Base-by-base conservation (phyloP, 2,797 vertebrate species). In the Centroberyx gerrardi region DNA sequence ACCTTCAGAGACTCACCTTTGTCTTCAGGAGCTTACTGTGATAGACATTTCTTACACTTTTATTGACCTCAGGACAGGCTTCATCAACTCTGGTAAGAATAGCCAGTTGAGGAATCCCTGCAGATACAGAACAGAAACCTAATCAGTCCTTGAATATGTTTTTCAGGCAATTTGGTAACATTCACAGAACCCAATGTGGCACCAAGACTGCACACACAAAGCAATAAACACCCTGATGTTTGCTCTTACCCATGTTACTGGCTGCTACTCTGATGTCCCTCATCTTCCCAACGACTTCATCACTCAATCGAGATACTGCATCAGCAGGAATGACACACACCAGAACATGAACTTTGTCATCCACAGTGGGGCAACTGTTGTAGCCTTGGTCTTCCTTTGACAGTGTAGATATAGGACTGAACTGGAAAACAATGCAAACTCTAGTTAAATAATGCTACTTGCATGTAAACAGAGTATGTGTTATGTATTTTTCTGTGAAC, bases 11-110 rank as follows among this genome's bases (percentile, higher is more conserved):
- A 22, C n/a, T 0, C 8, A 90, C 91, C 85, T 69, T 17, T 48
- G 85, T 8, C 67, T 86, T 74, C 49, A 85, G 44, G 29, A 28
- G 14, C 14, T 12, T 74, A 54, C 76, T 87, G 22, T 1, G 72
- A 1, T 80, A 82, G 0, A 3, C 51, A 2, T 71, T 54, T 28
- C 2, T 5, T 48, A 81, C 5, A 54, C 54, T 0, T 31, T 46
- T 13, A 1, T 46, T 2, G n/a, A 82, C 72, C 44, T 85, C 17
- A 1, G n/a, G 2, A 61, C 89, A 87, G 2, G n/a, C 78, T 60
- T 78, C 29, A 78, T 86, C 91, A 65, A 31, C 82, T 70, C 73
- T 88, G 31, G 77, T 92, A 31, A 85, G 55, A 70, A 92, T 17
- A 51, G 78, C 73, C 31, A 90, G 7, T 62, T 92, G 86, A 2